Evolutionary conservation across 2,797 vertebrate species (phyloP).

Genomic region (Harpagifer antarcticus): DNA sequence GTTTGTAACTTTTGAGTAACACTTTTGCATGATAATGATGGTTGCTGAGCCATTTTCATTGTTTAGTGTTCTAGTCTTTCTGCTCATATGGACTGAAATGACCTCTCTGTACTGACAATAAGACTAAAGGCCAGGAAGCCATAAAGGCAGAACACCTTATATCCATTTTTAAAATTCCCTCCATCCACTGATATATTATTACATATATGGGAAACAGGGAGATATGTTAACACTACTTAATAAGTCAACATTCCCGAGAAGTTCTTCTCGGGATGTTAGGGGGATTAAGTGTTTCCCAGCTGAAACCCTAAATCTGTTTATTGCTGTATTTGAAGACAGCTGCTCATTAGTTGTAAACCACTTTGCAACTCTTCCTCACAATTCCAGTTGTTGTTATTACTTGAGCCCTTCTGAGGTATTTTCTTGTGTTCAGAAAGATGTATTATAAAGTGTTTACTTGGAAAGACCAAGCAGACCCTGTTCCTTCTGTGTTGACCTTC

Average conservation of each 20-base stretch:
- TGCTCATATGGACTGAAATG: neutral
- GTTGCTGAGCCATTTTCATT: neutral
- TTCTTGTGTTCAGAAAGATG: neutral
- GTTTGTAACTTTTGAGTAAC: neutral
- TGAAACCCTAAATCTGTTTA: slow-evolving; percentile 10
- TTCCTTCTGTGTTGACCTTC: slow-evolving; percentile 17
- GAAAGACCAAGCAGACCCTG: neutral
- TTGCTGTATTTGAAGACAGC: slow-evolving; percentile 8
- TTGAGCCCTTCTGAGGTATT: slow-evolving; percentile 6
- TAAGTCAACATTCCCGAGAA: neutral
- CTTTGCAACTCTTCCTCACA: neutral
- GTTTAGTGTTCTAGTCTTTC: neutral
- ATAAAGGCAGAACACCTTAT: neutral
- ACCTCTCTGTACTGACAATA: slow-evolving; percentile 4
- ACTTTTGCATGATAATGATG: neutral
- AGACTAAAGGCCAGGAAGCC: slow-evolving; percentile 2
- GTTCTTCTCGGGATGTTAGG: neutral
- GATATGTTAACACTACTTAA: neutral
- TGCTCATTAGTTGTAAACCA: slow-evolving; percentile 11
- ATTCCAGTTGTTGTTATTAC: neutral
- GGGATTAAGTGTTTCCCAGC: slow-evolving; percentile 2
- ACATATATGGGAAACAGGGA: neutral
- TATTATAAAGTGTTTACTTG: slow-evolving; percentile 9
- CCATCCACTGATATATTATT: neutral
- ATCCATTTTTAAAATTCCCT: neutral